phyloP scores from a whole-genome alignment of 2,888 invertebrate species.

The Teinopalpus imperialis region DNA sequence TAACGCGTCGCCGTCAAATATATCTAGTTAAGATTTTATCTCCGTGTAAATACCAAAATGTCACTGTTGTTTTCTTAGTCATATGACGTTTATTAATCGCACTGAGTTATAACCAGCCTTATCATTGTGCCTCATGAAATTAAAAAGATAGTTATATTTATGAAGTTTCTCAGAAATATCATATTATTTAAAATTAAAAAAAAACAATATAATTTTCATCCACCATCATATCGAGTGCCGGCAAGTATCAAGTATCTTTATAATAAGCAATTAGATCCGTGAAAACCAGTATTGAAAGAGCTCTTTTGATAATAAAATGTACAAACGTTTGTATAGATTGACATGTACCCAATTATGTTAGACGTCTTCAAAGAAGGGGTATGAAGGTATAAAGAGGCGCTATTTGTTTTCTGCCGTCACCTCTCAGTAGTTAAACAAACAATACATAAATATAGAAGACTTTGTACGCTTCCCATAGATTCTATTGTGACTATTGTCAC shows the following conservation, averaged over 20 bases:
- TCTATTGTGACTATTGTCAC: conserved; percentile 71
- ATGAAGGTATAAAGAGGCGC: conserved; percentile 48
- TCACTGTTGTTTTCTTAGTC: conserved; percentile 8
- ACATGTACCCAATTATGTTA: conserved; percentile 34
- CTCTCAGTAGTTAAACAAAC: conserved; percentile 75
- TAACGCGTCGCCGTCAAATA: conserved; percentile 15
- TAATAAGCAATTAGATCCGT: conserved; percentile 77
- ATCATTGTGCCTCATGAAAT: no score
- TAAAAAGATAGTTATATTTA: no score
- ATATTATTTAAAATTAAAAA: no score
- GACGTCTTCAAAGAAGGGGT: conserved; percentile 53
- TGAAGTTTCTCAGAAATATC: no score
- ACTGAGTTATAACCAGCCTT: not conserved
- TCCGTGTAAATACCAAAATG: conserved; percentile 8
- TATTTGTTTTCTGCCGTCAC: conserved; percentile 78
- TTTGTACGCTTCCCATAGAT: conserved; percentile 67
- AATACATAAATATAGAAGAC: conserved; percentile 68
- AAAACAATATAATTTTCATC: no score
- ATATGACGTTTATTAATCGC: conserved; percentile 11
- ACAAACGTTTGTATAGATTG: conserved; percentile 11
- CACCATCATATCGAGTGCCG: conserved; percentile 28
- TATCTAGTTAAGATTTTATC: conserved; percentile 19
- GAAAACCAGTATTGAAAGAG: conserved; percentile 46
- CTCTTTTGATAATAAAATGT: conserved; percentile 28
- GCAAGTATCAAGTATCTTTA: conserved; percentile 72